Conservation (phyloP, 2,113 vertebrate species). For the Anser brachyrhynchus region DNA sequence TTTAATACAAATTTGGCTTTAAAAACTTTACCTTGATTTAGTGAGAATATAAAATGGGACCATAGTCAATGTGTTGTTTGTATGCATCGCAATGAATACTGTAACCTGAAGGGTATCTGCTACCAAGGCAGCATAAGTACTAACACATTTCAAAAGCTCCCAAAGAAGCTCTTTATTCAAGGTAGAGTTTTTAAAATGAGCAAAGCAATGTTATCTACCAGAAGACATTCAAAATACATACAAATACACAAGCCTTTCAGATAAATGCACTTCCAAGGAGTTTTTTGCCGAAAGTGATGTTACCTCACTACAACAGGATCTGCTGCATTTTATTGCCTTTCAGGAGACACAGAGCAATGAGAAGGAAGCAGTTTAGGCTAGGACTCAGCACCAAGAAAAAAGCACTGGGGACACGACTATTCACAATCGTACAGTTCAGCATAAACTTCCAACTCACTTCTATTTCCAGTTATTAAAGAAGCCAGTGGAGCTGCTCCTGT, state of each 20-base stretch:
- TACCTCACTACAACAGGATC: conserved; percentile 50
- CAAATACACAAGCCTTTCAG: conserved; percentile 70
- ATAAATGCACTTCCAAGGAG: conserved; percentile 66
- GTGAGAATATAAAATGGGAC: conserved; percentile 74
- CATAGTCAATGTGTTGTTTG: conserved; percentile 74
- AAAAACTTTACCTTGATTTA: conserved; percentile 77
- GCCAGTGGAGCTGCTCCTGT: conserved; percentile 58
- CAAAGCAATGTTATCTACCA: conserved; percentile 55
- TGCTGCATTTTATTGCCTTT: conserved; percentile 65
- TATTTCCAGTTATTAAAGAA: conserved; percentile 67
- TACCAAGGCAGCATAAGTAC: conserved; percentile 64
- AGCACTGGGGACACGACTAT: conserved; percentile 7
- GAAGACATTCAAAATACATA: conserved; percentile 57
- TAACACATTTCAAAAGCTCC: conserved; percentile 55
- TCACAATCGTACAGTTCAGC: conserved; percentile 41
- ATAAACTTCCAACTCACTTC: conserved; percentile 50
- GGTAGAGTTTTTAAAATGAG: conserved; percentile 58
- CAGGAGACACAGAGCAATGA: conserved; percentile 54
- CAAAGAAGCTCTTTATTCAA: conserved; percentile 72
- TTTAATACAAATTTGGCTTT: conserved; percentile 71
- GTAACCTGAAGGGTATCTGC: conserved; percentile 67
- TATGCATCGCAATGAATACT: conserved; percentile 51
- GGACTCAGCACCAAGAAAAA: conserved; percentile 42
- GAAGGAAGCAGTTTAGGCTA: conserved; percentile 48
- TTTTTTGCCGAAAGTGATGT: conserved; percentile 61